Percentiles rank a stretch among this genome's conserved stretches.
Evolutionary conservation across 2,113 vertebrate species (phyloP).

Genomic region (Rhineura floridana): DNA sequence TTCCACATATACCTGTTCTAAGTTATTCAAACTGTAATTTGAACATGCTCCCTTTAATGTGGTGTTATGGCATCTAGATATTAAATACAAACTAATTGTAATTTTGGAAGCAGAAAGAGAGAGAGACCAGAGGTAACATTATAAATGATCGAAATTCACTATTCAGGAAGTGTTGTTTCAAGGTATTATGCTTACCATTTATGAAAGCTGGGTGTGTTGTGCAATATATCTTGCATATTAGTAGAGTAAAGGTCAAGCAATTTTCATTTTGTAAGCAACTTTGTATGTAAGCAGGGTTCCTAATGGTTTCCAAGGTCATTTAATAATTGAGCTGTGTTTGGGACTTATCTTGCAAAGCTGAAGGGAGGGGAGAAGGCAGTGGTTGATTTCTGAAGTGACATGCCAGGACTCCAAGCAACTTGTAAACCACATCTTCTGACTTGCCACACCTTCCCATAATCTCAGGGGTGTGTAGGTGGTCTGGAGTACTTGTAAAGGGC

Average conservation of each 20-base stretch:
- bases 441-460: not conserved
- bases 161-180: not conserved
- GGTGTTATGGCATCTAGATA: not conserved
- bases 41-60: not conserved
- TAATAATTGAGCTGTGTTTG: not conserved
- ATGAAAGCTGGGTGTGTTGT: not conserved
- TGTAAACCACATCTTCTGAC: not conserved
- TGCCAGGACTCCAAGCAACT: too few relatives aligned
- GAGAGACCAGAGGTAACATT: not conserved
- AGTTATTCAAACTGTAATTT: not conserved
- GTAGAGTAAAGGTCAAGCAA: not conserved
- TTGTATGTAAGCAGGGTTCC: not conserved
- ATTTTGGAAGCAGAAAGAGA: not conserved
- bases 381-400: not conserved
- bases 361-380: not conserved
- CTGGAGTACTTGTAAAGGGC: too few relatives aligned
- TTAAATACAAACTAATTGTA: accelerated
- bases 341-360: not conserved
- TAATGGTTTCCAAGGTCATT: not conserved
- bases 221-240: not conserved
- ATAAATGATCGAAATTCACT: not conserved
- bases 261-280: not conserved
- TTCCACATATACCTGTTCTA: not conserved
- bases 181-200: not conserved
- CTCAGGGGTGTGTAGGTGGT: not conserved